Evolutionary conservation across 2,888 invertebrate genomes (phyloP), one percentile per base, ranked within the genome.

Genomic region (Drosophila paranaensis): DNA sequence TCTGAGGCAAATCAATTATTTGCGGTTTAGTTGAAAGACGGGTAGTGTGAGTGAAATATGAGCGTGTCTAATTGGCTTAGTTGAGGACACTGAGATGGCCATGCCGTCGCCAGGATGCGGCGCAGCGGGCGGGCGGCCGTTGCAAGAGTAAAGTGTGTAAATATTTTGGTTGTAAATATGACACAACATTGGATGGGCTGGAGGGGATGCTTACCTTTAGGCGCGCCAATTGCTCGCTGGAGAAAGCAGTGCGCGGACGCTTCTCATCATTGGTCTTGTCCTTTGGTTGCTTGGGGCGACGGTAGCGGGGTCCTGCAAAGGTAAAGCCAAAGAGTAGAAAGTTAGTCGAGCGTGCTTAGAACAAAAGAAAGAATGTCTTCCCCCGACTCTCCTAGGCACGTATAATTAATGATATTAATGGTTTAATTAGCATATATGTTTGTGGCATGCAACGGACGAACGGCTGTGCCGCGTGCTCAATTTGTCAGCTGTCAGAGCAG

Each of bases 161-260:
- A 92, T 91, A 92, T 91, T 91, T 89, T 75, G 78, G 65, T 57
- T 61, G 53, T 71, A 71, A 80, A 77, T 77, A 68, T 77, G 81
- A 80, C 77, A 77, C 80, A 77, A 77, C 60, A 78, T 40, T 39
- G 54, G 54, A 48, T 16, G 30, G 43, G 16, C n/a, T 11, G 40
- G 40, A n/a, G 25, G 11, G 0, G 40, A 66, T 79, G 87, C 90
- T 90, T 86, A 95, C 95, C 94, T 98, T 98, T 89, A 99, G 94
- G 86, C 98, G 95, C 6, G 96, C 95, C 81, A 99, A 94, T 91
- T 99, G 99, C 46, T 98, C 98, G 58, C 97, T 96, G 61, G 98
- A 98, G 94, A 99, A 99, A 13, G 99, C 99, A 1, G 99, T 99
- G 57, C 99, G 93, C 0, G 99, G 99, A 82, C 99, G 94, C 92